Percentiles rank a stretch among this genome's conserved stretches.
Evolutionary conservation across 2,113 vertebrate genomes (phyloP).

Genomic region (Gila orcuttii): DNA sequence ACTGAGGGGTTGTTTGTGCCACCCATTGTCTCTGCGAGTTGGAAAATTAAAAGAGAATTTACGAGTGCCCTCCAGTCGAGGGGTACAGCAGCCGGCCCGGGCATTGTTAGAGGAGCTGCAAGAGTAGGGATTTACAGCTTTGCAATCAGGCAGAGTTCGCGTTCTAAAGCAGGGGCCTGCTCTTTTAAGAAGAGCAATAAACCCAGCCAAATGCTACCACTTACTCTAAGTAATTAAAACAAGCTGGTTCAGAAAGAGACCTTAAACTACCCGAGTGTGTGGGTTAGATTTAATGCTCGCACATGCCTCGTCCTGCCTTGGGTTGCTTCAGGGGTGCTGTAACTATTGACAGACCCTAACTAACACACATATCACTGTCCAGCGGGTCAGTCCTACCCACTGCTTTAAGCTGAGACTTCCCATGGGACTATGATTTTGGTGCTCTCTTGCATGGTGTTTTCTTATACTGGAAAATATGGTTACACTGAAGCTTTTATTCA

Average conservation of each 20-base stretch:
- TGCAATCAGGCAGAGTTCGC: slow-evolving; percentile 72
- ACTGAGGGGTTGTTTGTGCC: slow-evolving; percentile 35
- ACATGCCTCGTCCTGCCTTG: slow-evolving; percentile 46
- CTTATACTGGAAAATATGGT: neutral
- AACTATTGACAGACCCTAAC: slow-evolving; percentile 74
- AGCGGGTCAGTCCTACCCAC: slow-evolving; percentile 49
- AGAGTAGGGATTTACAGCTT: slow-evolving; percentile 73
- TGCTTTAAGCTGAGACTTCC: slow-evolving; percentile 43
- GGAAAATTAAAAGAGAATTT: slow-evolving; percentile 61
- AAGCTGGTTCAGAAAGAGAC: slow-evolving; percentile 75
- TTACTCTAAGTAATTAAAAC: slow-evolving; percentile 85
- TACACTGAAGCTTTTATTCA: neutral
- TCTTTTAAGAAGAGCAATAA: slow-evolving; percentile 78
- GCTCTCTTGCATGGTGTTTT: neutral
- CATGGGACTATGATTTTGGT: slow-evolving; percentile 14
- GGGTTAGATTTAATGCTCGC: slow-evolving; percentile 67
- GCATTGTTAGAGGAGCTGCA: slow-evolving; percentile 68
- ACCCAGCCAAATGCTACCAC: slow-evolving; percentile 79
- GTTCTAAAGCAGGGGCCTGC: slow-evolving; percentile 64
- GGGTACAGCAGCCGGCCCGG: slow-evolving; percentile 61
- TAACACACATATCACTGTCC: slow-evolving; percentile 68
- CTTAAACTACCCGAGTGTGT: slow-evolving; percentile 71
- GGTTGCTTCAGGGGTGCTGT: slow-evolving; percentile 67
- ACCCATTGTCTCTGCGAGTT: slow-evolving; percentile 50
- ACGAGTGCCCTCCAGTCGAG: slow-evolving; percentile 58